These are phyloP conservation scores for Propithecus coquereli DNA, from an alignment of 2,113 vertebrate genomes.

Conservation along the genomic window DNA sequence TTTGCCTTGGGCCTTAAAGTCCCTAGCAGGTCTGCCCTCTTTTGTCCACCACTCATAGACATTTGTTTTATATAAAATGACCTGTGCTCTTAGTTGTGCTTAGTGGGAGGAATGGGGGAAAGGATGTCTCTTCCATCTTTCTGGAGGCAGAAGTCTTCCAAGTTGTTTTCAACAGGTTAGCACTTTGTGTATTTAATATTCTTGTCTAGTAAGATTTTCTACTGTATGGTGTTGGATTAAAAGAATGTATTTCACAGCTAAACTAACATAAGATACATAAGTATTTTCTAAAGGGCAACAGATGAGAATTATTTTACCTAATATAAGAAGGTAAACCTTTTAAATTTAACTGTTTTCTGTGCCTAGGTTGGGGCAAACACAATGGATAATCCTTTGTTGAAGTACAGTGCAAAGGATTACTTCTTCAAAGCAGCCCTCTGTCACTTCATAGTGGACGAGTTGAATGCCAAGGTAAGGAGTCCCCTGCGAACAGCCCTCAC, in stretches of 20 bases:
- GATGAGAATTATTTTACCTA: neutral
- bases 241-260: neutral
- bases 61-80: neutral
- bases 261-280: neutral
- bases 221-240: neutral
- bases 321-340: neutral
- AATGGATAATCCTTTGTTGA: constrained; percentile 97
- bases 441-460: constrained; percentile 97
- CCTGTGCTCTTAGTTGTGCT: neutral
- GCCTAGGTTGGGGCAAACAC: constrained; percentile 93
- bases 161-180: neutral
- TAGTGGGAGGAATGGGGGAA: neutral
- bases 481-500: neutral
- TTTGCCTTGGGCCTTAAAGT: neutral
- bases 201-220: neutral
- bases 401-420: constrained; percentile 98
- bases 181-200: neutral
- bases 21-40: neutral
- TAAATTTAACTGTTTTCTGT: neutral
- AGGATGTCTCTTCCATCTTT: neutral
- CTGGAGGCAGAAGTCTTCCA: neutral
- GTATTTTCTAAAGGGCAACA: neutral
- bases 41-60: neutral
- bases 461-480: constrained; percentile 93
- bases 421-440: constrained; percentile 99